Percentiles rank a stretch among this genome's conserved stretches.
Evolutionary conservation across 2,888 invertebrate genomes (phyloP).

Genomic region (Scaptomyza parva): DNA sequence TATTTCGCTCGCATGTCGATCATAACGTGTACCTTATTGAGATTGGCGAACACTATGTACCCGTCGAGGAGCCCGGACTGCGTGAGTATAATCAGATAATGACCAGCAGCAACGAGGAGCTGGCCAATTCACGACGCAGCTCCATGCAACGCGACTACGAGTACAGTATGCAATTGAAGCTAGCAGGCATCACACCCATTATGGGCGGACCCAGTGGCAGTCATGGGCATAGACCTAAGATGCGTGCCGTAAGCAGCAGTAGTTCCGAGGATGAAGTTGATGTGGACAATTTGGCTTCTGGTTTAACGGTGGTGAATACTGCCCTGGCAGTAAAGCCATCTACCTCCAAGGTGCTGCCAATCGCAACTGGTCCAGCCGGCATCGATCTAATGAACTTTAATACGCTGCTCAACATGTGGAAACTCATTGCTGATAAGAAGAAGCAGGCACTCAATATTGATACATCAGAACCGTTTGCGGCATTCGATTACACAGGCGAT

Average conservation of each 20-base stretch:
- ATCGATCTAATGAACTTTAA: conserved; percentile 66
- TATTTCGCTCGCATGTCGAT: conserved; percentile 95
- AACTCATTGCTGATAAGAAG: conserved; percentile 78
- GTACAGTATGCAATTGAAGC: conserved; percentile 68
- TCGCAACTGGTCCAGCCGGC: conserved; percentile 28
- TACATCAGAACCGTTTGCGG: conserved; percentile 50
- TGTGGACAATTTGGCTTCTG: not conserved
- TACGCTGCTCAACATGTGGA: conserved; percentile 78
- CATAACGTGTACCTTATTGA: conserved; percentile 96
- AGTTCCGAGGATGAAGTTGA: conserved; percentile 70
- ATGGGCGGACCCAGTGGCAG: conserved; percentile 47
- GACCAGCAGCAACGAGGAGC: conserved; percentile 73
- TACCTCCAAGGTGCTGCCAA: conserved; percentile 2
- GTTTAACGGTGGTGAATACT: not conserved
- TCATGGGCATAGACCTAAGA: conserved; percentile 61
- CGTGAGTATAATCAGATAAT: conserved; percentile 85
- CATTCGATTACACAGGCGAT: conserved; percentile 65
- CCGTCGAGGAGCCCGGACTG: conserved; percentile 95
- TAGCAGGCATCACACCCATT: conserved; percentile 72
- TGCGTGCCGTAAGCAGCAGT: conserved; percentile 81
- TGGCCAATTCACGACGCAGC: conserved; percentile 72
- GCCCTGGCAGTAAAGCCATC: not conserved
- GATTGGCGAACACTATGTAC: conserved; percentile 96
- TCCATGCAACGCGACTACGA: conserved; percentile 78
- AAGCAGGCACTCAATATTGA: conserved; percentile 53